A percentile compares a stretch with the other conserved stretches of the same genome.
These are phyloP conservation scores for Cricetomys ansorgei DNA, from an alignment of 2,113 vertebrate genomes.

Conservation along the genomic window DNA sequence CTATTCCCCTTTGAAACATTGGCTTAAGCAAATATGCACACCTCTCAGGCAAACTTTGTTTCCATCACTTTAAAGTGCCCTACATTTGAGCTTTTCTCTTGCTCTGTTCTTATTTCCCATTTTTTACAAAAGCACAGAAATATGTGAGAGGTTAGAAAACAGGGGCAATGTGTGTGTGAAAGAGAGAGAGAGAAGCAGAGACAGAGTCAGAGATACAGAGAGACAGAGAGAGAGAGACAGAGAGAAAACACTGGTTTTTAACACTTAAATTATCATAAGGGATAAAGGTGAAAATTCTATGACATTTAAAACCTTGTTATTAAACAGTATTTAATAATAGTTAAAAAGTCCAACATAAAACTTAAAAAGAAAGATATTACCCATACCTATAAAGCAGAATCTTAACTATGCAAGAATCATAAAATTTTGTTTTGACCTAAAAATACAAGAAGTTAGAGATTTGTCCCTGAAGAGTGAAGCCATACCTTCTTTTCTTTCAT, in stretches of 20 bases:
- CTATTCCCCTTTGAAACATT: background rate
- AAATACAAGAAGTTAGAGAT: background rate
- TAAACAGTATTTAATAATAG: conserved; percentile 27
- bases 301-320: conserved; percentile 42
- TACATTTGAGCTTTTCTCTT: background rate
- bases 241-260: background rate
- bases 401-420: background rate
- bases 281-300: conserved; percentile 30
- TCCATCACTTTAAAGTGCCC: conserved; percentile 20
- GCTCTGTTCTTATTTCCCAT: background rate
- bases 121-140: conserved; percentile 1
- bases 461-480: background rate
- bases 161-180: background rate
- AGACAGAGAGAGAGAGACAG: background rate
- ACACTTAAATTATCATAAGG: conserved; percentile 20
- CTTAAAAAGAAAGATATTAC: conserved; percentile 3
- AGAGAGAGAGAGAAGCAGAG: background rate
- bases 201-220: background rate
- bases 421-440: background rate
- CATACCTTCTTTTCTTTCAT: background rate
- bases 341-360: background rate
- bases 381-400: background rate
- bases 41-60: background rate
- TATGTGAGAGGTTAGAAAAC: background rate
- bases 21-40: background rate